Evolutionary conservation across 2,113 vertebrate species (phyloP).

Genomic region (Thunnus maccoyii): DNA sequence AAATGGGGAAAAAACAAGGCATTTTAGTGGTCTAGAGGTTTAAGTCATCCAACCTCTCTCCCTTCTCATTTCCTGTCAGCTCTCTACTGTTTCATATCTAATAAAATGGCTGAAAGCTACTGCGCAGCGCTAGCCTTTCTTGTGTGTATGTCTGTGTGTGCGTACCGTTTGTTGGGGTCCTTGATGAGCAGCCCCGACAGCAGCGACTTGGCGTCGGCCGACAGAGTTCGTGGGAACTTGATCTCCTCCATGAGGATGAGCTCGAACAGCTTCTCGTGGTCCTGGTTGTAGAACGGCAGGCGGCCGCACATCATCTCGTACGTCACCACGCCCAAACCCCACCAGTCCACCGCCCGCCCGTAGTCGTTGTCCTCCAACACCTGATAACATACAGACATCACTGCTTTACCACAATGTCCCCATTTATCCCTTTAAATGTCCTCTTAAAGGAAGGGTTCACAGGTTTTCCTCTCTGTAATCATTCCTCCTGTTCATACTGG

Average conservation of each 20-base stretch:
- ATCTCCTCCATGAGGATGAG: slow-evolving; percentile 88
- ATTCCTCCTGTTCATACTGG: no score
- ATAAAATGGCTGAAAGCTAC: background rate
- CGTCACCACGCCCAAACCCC: slow-evolving; percentile 86
- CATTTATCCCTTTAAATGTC: background rate
- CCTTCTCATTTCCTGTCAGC: no score
- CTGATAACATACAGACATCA: slow-evolving; percentile 30
- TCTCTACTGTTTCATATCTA: no score
- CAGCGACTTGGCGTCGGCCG: slow-evolving; percentile 85
- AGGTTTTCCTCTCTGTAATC: no score
- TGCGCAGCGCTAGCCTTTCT: no score
- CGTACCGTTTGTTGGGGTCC: slow-evolving; percentile 85
- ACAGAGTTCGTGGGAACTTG: slow-evolving; percentile 86
- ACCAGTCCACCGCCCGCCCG: slow-evolving; percentile 87
- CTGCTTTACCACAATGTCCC: background rate
- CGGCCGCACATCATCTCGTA: slow-evolving; percentile 88
- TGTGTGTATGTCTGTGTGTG: no score
- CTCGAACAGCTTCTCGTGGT: slow-evolving; percentile 87
- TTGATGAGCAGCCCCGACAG: slow-evolving; percentile 86
- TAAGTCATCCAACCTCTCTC: no score
- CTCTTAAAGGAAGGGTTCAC: no score
- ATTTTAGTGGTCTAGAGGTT: no score
- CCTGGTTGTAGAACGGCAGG: slow-evolving; percentile 87
- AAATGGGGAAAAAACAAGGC: no score
- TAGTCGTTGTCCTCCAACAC: slow-evolving; percentile 87